phyloP scores from a whole-genome alignment of 53 echinoderm and acorn worm genomes.

The Patiria pectinifera region DNA sequence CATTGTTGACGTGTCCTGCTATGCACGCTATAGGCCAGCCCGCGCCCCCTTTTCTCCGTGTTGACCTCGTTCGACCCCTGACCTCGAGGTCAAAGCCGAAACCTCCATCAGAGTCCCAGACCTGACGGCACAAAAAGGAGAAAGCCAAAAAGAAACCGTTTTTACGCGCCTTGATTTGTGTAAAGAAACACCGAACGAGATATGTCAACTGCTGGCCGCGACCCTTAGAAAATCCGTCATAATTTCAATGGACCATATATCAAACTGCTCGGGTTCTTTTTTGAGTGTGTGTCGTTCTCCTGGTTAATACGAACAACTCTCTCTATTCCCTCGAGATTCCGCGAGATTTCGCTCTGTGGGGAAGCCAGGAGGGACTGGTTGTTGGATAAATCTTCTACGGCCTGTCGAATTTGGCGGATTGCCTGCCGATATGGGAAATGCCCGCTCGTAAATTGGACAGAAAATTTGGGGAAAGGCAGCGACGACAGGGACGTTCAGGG shows the following conservation, averaged over 20 bases:
- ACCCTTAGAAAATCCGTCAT: constrained; percentile 48
- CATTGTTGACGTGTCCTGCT: constrained; percentile 14
- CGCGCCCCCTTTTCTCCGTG: constrained; percentile 17
- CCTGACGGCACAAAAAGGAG: constrained; percentile 3
- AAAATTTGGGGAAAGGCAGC: constrained; percentile 45
- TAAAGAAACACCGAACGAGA: constrained; percentile 35
- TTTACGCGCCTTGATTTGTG: constrained; percentile 44
- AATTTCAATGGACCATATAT: constrained; percentile 41
- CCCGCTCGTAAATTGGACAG: constrained; percentile 58
- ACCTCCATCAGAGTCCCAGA: constrained; percentile 23
- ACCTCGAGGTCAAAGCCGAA: constrained; percentile 25
- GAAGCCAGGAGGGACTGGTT: not conserved
- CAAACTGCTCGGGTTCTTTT: not conserved
- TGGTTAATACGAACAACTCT: not conserved
- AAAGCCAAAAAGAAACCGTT: not conserved
- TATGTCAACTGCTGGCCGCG: constrained; percentile 22
- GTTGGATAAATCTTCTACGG: constrained; percentile 57
- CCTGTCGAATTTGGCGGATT: constrained; percentile 39
- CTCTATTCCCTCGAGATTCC: constrained; percentile 42
- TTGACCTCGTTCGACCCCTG: constrained; percentile 45
- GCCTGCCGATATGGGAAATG: constrained; percentile 37
- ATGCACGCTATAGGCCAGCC: not conserved
- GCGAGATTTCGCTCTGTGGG: constrained; percentile 37
- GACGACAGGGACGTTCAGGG: constrained; percentile 45
- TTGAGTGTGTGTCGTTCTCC: not conserved